Conservation (phyloP, 2,888 invertebrate species). For the Caenorhabditis sulstoni region DNA sequence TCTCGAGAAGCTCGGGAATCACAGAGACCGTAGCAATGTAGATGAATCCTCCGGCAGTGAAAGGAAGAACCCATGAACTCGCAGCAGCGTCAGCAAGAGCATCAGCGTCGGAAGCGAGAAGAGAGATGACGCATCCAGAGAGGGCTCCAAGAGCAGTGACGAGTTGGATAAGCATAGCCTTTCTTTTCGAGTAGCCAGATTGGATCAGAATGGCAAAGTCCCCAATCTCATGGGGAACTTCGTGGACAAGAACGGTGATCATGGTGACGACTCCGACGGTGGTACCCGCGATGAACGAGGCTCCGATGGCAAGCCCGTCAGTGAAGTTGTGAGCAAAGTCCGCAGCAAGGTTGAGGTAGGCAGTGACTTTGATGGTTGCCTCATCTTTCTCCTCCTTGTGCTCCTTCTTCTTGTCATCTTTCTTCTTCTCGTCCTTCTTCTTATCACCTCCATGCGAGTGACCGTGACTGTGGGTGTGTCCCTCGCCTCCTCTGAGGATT, state of each 20-base stretch:
- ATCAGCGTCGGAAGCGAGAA: constrained; percentile 75
- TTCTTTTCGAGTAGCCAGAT: constrained; percentile 93
- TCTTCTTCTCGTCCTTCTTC: constrained; percentile 44
- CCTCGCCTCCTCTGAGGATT: constrained; percentile 86
- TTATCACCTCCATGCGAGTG: constrained; percentile 64
- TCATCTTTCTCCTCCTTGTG: constrained; percentile 52
- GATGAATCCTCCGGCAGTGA: constrained; percentile 89
- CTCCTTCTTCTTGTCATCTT: constrained; percentile 31
- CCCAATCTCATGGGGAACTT: constrained; percentile 99
- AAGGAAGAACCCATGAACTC: constrained; percentile 90
- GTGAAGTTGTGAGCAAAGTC: constrained; percentile 99
- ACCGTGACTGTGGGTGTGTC: constrained; percentile 82
- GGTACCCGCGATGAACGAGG: constrained; percentile 84
- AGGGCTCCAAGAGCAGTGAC: constrained; percentile 95
- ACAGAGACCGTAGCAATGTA: constrained; percentile 99
- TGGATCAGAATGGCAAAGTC: constrained; percentile 99
- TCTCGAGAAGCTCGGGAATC: constrained; percentile 95
- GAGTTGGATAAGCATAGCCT: constrained; percentile 95
- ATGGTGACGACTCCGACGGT: constrained; percentile 86
- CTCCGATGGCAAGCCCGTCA: constrained; percentile 98
- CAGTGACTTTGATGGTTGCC: constrained; percentile 83
- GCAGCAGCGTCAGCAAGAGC: constrained; percentile 83
- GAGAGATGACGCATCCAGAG: constrained; percentile 84
- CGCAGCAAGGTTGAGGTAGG: constrained; percentile 96
- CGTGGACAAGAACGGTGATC: constrained; percentile 95